A percentile compares a stretch with the other conserved stretches of the same genome.
Conservation (phyloP, 2,797 vertebrate genomes). For the Lepilemur septentrionalis region DNA sequence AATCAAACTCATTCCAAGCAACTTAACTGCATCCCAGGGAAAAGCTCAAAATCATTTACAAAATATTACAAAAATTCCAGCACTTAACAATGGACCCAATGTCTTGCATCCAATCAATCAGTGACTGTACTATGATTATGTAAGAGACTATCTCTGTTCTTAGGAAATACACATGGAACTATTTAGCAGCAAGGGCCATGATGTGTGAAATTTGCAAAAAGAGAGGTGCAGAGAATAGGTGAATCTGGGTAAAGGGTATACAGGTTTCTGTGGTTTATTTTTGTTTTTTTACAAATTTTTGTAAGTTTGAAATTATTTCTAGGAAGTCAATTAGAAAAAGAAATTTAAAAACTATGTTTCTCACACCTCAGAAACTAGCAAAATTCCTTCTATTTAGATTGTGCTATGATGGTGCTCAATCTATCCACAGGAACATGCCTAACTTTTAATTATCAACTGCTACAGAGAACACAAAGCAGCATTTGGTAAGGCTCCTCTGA, state of each 20-base stretch:
- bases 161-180: neutral
- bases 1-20: slow-evolving; percentile 2
- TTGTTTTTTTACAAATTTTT: slow-evolving; percentile 5
- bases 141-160: neutral
- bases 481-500: neutral
- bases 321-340: neutral
- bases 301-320: slow-evolving; percentile 13
- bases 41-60: slow-evolving; percentile 17
- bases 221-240: neutral
- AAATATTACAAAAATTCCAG: neutral
- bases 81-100: neutral
- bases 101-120: neutral
- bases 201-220: neutral
- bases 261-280: neutral
- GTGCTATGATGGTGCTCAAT: neutral
- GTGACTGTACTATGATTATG: neutral
- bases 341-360: neutral
- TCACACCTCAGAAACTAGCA: neutral
- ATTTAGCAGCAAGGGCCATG: neutral
- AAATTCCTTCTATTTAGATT: neutral
- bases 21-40: neutral
- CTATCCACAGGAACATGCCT: neutral
- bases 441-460: slow-evolving; percentile 32
- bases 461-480: neutral
- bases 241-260: neutral